Evolutionary conservation across 2,797 vertebrate species (phyloP).

Genomic region (Myiothlypis coronata): DNA sequence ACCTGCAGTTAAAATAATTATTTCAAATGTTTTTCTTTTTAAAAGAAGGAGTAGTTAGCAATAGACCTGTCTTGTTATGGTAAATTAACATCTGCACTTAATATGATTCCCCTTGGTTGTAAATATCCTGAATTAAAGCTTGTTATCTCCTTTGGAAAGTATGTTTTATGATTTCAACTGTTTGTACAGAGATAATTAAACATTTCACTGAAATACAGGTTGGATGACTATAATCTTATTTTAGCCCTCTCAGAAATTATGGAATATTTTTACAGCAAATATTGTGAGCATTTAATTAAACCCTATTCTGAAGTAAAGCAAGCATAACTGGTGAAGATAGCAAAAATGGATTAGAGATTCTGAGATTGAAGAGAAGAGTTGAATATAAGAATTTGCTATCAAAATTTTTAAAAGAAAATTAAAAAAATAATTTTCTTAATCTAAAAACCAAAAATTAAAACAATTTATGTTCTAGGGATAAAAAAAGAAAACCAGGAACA

Average conservation of each 20-base stretch:
- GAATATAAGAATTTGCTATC: neutral
- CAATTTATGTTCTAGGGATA: neutral
- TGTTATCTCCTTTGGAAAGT: constrained; percentile 61
- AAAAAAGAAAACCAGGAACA: neutral
- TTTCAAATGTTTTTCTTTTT: constrained; percentile 57
- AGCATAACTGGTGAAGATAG: neutral
- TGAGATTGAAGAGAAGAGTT: neutral
- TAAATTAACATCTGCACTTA: constrained; percentile 67
- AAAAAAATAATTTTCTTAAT: neutral
- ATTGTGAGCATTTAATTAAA: constrained; percentile 44
- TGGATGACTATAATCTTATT: constrained; percentile 49
- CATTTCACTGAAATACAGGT: constrained; percentile 22
- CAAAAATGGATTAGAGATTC: neutral
- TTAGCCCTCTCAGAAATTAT: constrained; percentile 30
- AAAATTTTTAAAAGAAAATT: neutral
- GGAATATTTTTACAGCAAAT: constrained; percentile 48
- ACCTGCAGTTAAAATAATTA: constrained; percentile 71
- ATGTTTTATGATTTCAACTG: constrained; percentile 44
- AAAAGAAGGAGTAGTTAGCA: constrained; percentile 58
- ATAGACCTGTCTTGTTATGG: constrained; percentile 58
- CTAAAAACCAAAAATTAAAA: neutral
- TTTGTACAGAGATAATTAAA: constrained; percentile 55
- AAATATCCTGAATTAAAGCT: constrained; percentile 60
- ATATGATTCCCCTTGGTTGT: constrained; percentile 55
- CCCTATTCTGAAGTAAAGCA: constrained; percentile 4